phyloP scores from a whole-genome alignment of 1,140 invertebrate species.

The Galleria mellonella region DNA sequence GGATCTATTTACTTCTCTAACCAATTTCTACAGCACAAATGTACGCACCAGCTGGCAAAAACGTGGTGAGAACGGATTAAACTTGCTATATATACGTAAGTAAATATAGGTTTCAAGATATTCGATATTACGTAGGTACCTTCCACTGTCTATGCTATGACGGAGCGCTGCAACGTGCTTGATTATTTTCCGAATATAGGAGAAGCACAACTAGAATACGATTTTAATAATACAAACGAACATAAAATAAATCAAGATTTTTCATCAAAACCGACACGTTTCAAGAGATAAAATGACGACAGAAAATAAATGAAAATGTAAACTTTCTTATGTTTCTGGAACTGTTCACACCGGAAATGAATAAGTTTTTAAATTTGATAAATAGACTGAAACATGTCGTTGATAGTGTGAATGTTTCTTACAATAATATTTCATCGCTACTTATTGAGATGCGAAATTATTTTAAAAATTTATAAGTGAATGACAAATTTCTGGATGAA shows the following conservation, averaged over 20 bases:
- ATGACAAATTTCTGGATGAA: constrained; percentile 10
- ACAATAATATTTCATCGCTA: constrained; percentile 57
- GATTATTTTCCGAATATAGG: constrained; percentile 23
- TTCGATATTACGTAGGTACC: constrained; percentile 61
- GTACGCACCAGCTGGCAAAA: constrained; percentile 70
- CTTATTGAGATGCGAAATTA: constrained; percentile 19
- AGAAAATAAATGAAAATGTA: constrained; percentile 72
- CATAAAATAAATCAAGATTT: constrained; percentile 56
- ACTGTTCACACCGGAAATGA: constrained; percentile 67
- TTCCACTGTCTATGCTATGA: constrained; percentile 63
- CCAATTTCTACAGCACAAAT: constrained; percentile 43
- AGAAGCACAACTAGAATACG: constrained; percentile 29
- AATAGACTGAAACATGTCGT: constrained; percentile 35
- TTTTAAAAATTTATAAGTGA: constrained; percentile 15
- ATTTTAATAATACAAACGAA: constrained; percentile 43
- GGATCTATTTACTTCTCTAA: constrained; percentile 29
- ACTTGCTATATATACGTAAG: constrained; percentile 37
- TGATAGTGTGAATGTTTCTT: constrained; percentile 23
- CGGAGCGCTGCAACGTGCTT: constrained; percentile 36
- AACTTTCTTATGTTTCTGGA: constrained; percentile 72
- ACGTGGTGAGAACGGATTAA: constrained; percentile 60
- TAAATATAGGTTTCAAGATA: constrained; percentile 63
- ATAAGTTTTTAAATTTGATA: constrained; percentile 48
- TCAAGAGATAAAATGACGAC: constrained; percentile 65
- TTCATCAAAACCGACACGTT: constrained; percentile 57